Percentiles rank a stretch among this genome's conserved stretches.
Evolutionary conservation across 2,797 vertebrate genomes (phyloP).

Genomic region (Pseudomugil gertrudae): DNA sequence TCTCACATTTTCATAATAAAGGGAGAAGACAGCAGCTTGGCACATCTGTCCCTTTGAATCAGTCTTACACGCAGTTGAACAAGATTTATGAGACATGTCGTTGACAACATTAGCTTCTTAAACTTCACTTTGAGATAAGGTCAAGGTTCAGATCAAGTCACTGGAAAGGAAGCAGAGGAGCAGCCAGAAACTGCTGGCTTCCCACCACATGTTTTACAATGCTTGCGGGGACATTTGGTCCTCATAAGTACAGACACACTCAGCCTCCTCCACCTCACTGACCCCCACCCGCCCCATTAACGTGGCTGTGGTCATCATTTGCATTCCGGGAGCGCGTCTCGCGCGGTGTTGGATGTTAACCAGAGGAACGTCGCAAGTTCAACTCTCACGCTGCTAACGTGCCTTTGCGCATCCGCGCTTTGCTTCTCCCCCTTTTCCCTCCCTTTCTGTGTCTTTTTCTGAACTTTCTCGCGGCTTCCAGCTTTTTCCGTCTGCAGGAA

Average conservation of each 20-base stretch:
- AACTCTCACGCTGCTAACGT: conserved; percentile 57
- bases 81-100: conserved; percentile 9
- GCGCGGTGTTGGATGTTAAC: conserved; percentile 65
- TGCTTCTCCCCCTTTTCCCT: not conserved
- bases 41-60: not conserved
- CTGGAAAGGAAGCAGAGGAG: not conserved
- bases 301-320: conserved; percentile 61
- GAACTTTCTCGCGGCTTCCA: not conserved
- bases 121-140: conserved; percentile 1
- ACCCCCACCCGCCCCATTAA: conserved; percentile 34
- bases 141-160: not conserved
- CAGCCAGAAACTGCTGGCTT: not conserved
- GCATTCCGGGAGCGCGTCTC: conserved; percentile 75
- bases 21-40: conserved; percentile 1
- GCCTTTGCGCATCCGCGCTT: conserved; percentile 32
- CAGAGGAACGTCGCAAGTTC: conserved; percentile 69
- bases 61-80: not conserved
- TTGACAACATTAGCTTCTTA: conserved; percentile 8
- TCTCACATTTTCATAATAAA: conserved; percentile 1
- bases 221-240: conserved; percentile 38
- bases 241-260: conserved; percentile 44
- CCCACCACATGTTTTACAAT: not conserved
- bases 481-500: not conserved
- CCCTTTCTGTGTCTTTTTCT: not conserved
- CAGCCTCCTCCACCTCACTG: conserved; percentile 39